Conservation (phyloP, 2,113 vertebrate species). For the Grallaria varia region DNA sequence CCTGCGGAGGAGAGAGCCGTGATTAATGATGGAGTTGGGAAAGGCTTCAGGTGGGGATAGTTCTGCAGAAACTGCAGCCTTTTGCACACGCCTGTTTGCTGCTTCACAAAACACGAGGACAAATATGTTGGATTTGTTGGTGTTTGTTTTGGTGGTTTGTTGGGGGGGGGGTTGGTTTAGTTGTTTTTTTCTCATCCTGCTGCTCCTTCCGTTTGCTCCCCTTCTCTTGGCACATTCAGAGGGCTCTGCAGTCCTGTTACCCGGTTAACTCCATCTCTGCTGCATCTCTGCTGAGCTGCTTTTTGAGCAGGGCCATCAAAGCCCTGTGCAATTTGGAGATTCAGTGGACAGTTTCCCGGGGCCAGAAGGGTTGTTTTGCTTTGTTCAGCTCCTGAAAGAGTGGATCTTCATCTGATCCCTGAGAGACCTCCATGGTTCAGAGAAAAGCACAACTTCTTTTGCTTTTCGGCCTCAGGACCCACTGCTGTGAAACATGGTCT, state of each 20-base stretch:
- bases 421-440: neutral
- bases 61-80: constrained; percentile 3
- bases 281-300: neutral
- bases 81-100: neutral
- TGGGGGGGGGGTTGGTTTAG: neutral
- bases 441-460: neutral
- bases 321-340: neutral
- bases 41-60: neutral
- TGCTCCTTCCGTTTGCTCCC: neutral
- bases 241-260: neutral
- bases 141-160: neutral
- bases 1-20: neutral
- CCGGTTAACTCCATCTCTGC: neutral
- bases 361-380: neutral
- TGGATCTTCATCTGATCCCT: neutral
- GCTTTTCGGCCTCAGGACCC: constrained; percentile 12
- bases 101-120: constrained; percentile 7
- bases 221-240: neutral
- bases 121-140: neutral
- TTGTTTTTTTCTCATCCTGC: neutral
- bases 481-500: neutral
- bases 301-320: neutral
- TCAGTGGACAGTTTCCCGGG: neutral
- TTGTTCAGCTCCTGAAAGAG: constrained; percentile 2
- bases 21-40: constrained; percentile 43